A percentile compares a stretch with the other conserved stretches of the same genome.
These are phyloP conservation scores for Callorhinus ursinus DNA, from an alignment of 2,113 vertebrate species.

Conservation along the genomic window DNA sequence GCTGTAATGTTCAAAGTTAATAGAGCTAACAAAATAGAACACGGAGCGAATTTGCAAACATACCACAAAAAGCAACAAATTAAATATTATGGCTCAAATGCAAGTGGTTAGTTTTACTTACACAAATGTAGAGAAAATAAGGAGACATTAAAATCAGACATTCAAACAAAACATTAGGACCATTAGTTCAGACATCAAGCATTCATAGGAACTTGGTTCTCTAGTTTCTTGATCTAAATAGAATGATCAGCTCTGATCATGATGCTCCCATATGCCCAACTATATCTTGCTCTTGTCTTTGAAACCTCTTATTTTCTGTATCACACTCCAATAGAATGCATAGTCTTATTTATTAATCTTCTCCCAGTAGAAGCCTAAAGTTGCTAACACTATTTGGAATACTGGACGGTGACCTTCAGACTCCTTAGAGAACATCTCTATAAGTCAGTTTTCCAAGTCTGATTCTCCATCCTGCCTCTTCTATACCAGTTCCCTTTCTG, in stretches of 20 bases:
- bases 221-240: neutral
- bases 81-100: neutral
- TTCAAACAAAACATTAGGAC: neutral
- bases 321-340: neutral
- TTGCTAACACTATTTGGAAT: neutral
- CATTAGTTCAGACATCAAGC: neutral
- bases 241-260: neutral
- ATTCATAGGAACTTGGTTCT: neutral
- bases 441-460: neutral
- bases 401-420: neutral
- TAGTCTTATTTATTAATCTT: neutral
- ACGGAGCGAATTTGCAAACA: neutral
- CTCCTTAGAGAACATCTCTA: neutral
- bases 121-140: neutral
- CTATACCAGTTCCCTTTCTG: neutral
- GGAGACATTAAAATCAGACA: neutral
- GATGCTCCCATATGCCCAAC: fast-evolving
- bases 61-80: neutral
- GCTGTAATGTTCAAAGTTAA: neutral
- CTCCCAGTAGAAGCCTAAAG: neutral
- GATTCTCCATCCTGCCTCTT: fast-evolving
- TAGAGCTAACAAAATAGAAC: neutral
- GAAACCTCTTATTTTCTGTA: neutral
- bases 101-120: neutral
- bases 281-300: neutral